A percentile compares a stretch with the other conserved stretches of the same genome.
Evolutionary conservation across 2,888 invertebrate genomes (phyloP).

Genomic region (Stenotaenia linearis): DNA sequence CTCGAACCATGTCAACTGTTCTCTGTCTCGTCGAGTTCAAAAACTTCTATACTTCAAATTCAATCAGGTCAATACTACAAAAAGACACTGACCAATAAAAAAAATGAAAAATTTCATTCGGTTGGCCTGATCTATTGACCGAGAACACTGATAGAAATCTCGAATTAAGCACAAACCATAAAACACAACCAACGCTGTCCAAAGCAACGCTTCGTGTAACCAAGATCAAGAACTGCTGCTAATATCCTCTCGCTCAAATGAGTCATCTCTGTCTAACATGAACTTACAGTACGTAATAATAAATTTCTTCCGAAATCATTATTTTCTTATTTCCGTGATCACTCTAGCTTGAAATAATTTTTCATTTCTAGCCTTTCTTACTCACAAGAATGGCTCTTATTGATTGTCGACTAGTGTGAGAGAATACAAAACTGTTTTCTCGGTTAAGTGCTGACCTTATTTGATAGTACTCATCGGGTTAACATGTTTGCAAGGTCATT

Average conservation of each 20-base stretch:
- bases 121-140: constrained; percentile 17
- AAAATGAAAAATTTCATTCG: not conserved
- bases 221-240: not conserved
- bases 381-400: not conserved
- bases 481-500: not conserved
- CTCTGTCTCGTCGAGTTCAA: not conserved
- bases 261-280: not conserved
- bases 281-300: not conserved
- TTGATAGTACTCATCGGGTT: not conserved
- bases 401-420: not conserved
- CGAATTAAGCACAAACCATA: not conserved
- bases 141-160: not conserved
- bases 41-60: not conserved
- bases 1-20: not conserved
- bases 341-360: not conserved
- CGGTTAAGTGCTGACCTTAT: not conserved
- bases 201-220: not conserved
- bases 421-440: not conserved
- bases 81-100: not conserved
- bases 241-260: not conserved
- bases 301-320: not conserved
- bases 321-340: too few species aligned
- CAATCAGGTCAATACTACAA: constrained; percentile 1
- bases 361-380: not conserved
- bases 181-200: not conserved